Conservation (phyloP, 2,113 vertebrate genomes). For the Mormyrus lacerda region DNA sequence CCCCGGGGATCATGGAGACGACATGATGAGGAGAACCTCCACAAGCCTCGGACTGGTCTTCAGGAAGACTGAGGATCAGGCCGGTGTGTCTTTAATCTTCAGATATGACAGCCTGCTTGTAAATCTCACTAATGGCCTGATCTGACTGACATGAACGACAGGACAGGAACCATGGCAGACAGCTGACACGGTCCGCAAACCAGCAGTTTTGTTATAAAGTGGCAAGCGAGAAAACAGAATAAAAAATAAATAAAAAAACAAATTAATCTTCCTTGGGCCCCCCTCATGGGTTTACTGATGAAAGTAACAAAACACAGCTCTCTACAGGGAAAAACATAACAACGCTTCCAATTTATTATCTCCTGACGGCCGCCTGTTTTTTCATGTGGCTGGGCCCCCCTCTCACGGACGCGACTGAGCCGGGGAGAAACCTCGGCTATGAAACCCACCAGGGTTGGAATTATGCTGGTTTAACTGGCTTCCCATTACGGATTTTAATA, state of each 20-base stretch:
- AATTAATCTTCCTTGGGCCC: slow-evolving; percentile 7
- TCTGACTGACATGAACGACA: background rate
- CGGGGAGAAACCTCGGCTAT: background rate
- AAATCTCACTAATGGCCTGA: background rate
- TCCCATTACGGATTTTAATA: background rate
- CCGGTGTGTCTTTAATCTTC: background rate
- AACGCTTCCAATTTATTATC: background rate
- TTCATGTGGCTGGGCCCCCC: background rate
- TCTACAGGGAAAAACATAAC: background rate
- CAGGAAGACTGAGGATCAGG: background rate
- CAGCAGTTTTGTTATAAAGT: background rate
- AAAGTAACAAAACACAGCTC: slow-evolving; percentile 2
- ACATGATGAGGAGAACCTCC: background rate
- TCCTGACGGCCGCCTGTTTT: background rate
- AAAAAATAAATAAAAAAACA: background rate
- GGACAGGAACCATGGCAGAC: background rate
- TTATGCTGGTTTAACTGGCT: background rate
- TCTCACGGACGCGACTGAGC: background rate
- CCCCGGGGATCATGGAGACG: background rate
- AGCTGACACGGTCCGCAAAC: background rate
- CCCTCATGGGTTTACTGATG: background rate
- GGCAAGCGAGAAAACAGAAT: background rate
- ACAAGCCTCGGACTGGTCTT: background rate
- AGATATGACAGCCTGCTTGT: slow-evolving; percentile 8
- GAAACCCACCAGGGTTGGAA: background rate